Percentiles rank a stretch among this genome's conserved stretches.
phyloP scores from a whole-genome alignment of 2,113 vertebrate species.

The Pyxicephalus adspersus region DNA sequence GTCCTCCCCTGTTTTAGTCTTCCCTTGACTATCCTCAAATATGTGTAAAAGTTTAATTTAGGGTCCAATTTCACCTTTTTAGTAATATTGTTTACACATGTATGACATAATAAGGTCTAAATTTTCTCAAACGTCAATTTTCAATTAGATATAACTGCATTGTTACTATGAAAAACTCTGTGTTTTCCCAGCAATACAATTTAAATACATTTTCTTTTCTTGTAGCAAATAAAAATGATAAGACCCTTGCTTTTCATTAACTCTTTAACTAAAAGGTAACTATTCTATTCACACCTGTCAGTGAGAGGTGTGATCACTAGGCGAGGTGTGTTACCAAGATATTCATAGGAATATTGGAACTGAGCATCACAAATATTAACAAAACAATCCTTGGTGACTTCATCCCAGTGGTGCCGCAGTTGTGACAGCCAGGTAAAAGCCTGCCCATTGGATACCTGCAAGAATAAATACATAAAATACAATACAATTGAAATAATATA shows the following conservation, averaged over 20 bases:
- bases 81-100: too few species aligned
- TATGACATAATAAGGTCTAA: too few species aligned
- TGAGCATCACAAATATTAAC: slow-evolving; percentile 83
- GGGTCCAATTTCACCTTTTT: too few species aligned
- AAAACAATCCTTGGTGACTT: slow-evolving; percentile 73
- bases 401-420: slow-evolving; percentile 79
- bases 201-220: too few species aligned
- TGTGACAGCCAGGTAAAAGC: slow-evolving; percentile 82
- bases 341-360: slow-evolving; percentile 83
- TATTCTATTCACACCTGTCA: slow-evolving; percentile 68
- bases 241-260: not conserved
- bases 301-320: slow-evolving; percentile 83
- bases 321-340: slow-evolving; percentile 79
- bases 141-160: too few species aligned
- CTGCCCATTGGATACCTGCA: slow-evolving; percentile 75
- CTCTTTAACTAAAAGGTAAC: not conserved
- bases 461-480: not conserved
- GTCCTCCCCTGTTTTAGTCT: too few species aligned
- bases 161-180: too few species aligned
- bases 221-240: not conserved
- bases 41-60: too few species aligned
- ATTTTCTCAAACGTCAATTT: too few species aligned
- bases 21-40: too few species aligned
- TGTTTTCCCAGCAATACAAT: too few species aligned
- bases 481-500: not conserved